Conservation (phyloP, 2,888 invertebrate species). For the Bedellia somnulentella region DNA sequence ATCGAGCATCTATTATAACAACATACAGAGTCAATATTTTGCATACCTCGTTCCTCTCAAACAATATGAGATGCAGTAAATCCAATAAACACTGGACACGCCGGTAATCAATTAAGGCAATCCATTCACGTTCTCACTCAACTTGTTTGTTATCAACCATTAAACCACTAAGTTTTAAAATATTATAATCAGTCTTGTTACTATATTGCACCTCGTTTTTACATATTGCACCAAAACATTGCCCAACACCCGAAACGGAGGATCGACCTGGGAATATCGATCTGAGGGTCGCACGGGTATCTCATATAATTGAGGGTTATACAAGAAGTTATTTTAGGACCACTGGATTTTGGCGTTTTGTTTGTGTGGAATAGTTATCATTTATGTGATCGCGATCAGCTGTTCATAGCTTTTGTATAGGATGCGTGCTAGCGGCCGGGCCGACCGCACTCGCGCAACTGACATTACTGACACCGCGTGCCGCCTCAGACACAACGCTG, state of each 20-base stretch:
- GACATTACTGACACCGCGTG: slow-evolving; percentile 20
- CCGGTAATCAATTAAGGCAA: slow-evolving; percentile 32
- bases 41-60: slow-evolving; percentile 20
- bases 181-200: slow-evolving; percentile 14
- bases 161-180: neutral
- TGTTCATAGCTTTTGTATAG: slow-evolving; percentile 21
- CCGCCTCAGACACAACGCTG: neutral
- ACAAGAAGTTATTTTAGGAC: too few relatives aligned
- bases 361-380: too few relatives aligned
- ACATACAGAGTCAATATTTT: slow-evolving; percentile 22
- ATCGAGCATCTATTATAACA: slow-evolving; percentile 10
- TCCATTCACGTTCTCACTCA: slow-evolving; percentile 28
- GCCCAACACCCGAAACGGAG: slow-evolving; percentile 24
- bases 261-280: slow-evolving; percentile 40
- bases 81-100: slow-evolving; percentile 21
- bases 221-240: slow-evolving; percentile 41
- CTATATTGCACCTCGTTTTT: slow-evolving; percentile 25
- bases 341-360: too few relatives aligned
- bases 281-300: too few relatives aligned
- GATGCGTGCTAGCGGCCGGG: slow-evolving; percentile 28
- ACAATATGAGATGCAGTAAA: too few relatives aligned
- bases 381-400: slow-evolving; percentile 36
- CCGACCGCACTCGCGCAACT: slow-evolving; percentile 44
- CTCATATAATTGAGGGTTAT: too few relatives aligned
- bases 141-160: slow-evolving; percentile 5